A percentile compares a stretch with the other conserved stretches of the same genome.
Evolutionary conservation across 2,888 invertebrate species (phyloP).

Genomic region (Polymixis lichenea): DNA sequence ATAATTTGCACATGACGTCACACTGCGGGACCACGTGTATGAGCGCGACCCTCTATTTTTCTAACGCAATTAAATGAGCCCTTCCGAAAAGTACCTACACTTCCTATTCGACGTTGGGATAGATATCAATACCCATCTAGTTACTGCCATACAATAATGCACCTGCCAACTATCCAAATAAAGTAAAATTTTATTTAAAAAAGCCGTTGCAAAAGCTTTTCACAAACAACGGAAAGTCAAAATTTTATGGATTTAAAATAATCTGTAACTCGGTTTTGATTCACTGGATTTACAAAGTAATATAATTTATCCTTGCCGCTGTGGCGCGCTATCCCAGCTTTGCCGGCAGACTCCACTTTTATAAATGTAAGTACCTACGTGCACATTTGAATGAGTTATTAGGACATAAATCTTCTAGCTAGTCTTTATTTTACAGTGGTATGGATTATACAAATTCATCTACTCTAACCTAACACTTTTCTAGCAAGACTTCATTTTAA

Average conservation of each 20-base stretch:
- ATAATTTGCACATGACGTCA: too few species aligned
- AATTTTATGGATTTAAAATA: slow-evolving; percentile 38
- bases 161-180: not conserved
- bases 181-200: not conserved
- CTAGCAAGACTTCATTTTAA: slow-evolving; percentile 28
- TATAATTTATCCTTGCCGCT: slow-evolving; percentile 46
- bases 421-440: slow-evolving; percentile 42
- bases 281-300: slow-evolving; percentile 41
- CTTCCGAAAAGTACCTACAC: too few species aligned
- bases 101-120: too few species aligned
- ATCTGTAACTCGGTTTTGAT: slow-evolving; percentile 42
- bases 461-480: slow-evolving; percentile 17
- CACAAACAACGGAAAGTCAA: not conserved
- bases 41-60: too few species aligned
- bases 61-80: too few species aligned
- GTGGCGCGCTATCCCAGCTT: slow-evolving; percentile 36
- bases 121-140: too few species aligned
- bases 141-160: not conserved
- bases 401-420: slow-evolving; percentile 43
- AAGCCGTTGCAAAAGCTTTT: not conserved
- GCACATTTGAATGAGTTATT: slow-evolving; percentile 58
- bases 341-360: slow-evolving; percentile 43
- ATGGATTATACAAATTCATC: slow-evolving; percentile 22
- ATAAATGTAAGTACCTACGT: slow-evolving; percentile 55
- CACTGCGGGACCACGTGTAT: too few species aligned